Conservation (phyloP, 2,888 invertebrate species). For the Alcis repandata region DNA sequence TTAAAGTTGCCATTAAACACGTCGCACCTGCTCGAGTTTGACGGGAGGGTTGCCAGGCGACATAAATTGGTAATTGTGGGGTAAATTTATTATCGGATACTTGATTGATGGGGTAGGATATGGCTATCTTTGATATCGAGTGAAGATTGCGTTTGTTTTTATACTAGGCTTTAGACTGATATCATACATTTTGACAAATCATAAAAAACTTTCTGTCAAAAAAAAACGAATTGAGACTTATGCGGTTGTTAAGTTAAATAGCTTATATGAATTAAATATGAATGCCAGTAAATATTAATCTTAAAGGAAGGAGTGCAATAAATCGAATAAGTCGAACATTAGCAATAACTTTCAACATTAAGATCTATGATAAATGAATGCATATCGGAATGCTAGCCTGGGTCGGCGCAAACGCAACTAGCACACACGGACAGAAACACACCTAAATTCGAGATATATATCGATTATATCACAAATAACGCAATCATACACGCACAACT, state of each 20-base stretch:
- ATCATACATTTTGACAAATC: no score
- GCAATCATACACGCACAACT: slow-evolving; percentile 73
- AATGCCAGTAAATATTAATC: neutral
- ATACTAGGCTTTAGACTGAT: no score
- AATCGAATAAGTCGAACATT: slow-evolving; percentile 23
- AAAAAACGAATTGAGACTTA: no score
- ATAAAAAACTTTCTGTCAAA: neutral
- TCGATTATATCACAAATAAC: slow-evolving; percentile 80
- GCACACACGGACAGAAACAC: slow-evolving; percentile 50
- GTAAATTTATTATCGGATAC: slow-evolving; percentile 42
- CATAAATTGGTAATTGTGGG: slow-evolving; percentile 46
- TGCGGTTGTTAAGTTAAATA: neutral
- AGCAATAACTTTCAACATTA: slow-evolving; percentile 33
- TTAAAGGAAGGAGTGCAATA: slow-evolving; percentile 19
- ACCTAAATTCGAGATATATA: slow-evolving; percentile 61
- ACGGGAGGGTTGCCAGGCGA: slow-evolving; percentile 56
- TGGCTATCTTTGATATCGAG: slow-evolving; percentile 14
- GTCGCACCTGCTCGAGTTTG: slow-evolving; percentile 74
- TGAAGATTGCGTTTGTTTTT: neutral
- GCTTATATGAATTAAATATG: neutral
- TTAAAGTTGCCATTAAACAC: slow-evolving; percentile 67
- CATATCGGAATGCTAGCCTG: slow-evolving; percentile 32
- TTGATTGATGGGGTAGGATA: slow-evolving; percentile 21
- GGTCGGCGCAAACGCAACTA: slow-evolving; percentile 46
- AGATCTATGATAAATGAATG: slow-evolving; percentile 37